These are phyloP conservation scores for Coendou prehensilis DNA, from an alignment of 2,797 vertebrate species.

Conservation along the genomic window DNA sequence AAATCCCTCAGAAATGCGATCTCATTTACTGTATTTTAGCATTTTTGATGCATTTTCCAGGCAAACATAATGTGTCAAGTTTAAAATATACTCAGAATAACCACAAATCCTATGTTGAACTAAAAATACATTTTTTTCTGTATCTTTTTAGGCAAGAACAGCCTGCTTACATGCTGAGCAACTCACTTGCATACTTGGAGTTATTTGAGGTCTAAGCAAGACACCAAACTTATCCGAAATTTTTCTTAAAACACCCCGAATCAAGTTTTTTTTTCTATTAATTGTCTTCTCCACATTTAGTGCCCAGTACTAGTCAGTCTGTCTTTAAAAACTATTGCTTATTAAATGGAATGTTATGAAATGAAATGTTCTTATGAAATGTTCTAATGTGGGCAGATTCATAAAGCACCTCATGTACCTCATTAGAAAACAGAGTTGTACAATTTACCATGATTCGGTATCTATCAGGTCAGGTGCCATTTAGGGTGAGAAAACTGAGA, in stretches of 20 bases:
- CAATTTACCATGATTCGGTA: background rate
- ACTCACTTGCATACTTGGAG: background rate
- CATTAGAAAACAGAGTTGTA: background rate
- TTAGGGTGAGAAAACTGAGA: background rate
- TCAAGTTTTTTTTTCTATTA: background rate
- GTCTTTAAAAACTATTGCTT: background rate
- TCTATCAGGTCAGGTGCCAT: background rate
- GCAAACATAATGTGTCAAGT: conserved; percentile 53
- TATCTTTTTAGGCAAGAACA: background rate
- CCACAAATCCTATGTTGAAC: background rate
- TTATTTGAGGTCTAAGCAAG: background rate
- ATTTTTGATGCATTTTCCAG: conserved; percentile 10
- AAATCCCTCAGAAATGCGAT: conserved; percentile 37
- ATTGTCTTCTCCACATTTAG: background rate
- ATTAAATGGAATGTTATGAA: background rate
- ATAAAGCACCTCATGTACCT: background rate
- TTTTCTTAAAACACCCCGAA: background rate
- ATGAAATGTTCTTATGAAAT: background rate
- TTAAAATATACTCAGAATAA: conserved; percentile 32
- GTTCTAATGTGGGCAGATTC: background rate
- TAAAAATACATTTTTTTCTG: conserved; percentile 31
- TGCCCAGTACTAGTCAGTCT: background rate
- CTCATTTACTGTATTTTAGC: conserved; percentile 53
- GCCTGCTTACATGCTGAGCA: background rate
- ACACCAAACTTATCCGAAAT: background rate